Evolutionary conservation across 2,113 vertebrate species (phyloP), one percentile per base, ranked within the genome.

Genomic region (Planiliza haematocheilus): DNA sequence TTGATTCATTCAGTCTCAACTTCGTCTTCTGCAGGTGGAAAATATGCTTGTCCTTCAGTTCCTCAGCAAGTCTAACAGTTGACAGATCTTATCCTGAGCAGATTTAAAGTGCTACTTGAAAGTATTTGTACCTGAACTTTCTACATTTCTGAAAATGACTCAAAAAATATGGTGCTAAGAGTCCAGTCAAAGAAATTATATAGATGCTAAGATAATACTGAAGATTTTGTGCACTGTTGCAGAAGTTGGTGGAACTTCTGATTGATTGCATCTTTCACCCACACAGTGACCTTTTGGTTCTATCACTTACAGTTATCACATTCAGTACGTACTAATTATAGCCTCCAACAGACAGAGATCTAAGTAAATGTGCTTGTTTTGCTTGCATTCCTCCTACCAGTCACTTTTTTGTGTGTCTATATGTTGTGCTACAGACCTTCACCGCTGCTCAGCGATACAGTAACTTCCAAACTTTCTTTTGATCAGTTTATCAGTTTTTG

Each of bases 401-500:
- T 14, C 24, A 14, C 11, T 6, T 16, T 30, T 30, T 30, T n/a
- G n/a, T n/a, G n/a, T n/a, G n/a, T n/a, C 2, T 30, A 3, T 30
- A 5, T 30, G 24, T 30, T 30, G 24, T 30, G 24, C 24, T 30
- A 41, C 53, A 34, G 20, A 66, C 50, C 30, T 24, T 17, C 9
- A 16, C 48, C 18, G 20, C 11, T 1, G 17, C 36, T 63, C 63
- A 51, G 0, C 11, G 50, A 43, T 20, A 18, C 34, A 36, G 2
- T 6, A 7, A 43, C 43, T 52, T 52, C 24, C 56, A 67, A 56
- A 67, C 57, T 63, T 30, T 21, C 8, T 57, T 69, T n/a, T 78
- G 56, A 85, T 78, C 63, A 63, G 59, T 85, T 64, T 75, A 59
- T 77, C 49, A 77, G 48, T 55, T 56, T 43, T 14, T 20, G 16